Base-by-base conservation (phyloP, 2,888 invertebrate genomes). In the Melinopterus prodromus region DNA sequence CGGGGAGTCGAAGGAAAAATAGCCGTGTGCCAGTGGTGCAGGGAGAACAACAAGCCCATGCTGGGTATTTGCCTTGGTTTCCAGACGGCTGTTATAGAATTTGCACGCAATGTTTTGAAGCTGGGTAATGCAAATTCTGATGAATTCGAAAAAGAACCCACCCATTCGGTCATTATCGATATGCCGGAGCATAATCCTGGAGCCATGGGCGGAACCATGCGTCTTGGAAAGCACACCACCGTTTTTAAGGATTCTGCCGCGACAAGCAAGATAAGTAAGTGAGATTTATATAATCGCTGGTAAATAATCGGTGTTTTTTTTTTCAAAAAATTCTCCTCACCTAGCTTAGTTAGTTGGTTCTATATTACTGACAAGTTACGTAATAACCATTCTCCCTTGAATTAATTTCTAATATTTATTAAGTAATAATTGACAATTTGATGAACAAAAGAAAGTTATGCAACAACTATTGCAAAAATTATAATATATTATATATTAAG, bases 101-200 rank as follows among this genome's bases (percentile, higher is more conserved):
- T 96, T 88, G 94, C 98, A 0, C 92, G 98, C 78, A 97, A 98
- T 88, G 95, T 95, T 0, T 89, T 98, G 0, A 92, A 92, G 0
- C 89, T 96, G 79, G 90, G 92, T 77, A 94, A 93, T 82, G 98
- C 99, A 0, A 95, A 98, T 86, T 95, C 96, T 2, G 95, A 96
- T 0, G 99, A 99, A 90, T 94, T 97, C 69, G 92, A 95, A 84
- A 92, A 94, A 0, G 90, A 94, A 2, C 94, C 95, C 12, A 90
- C 90, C 69, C 90, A 95, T 89, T 96, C 97, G 38, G 91, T 99
- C 70, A 96, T 99, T 5, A 96, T 99, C 82, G 99, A 99, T 85
- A 99, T 99, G 99, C 99, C 99, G 0, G 99, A 99, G 90, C 98
- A 99, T 89, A 97, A 97, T 88, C 93, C 95, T 0, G 98, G 97